Percentiles rank a stretch among this genome's conserved stretches.
Conservation (phyloP, 2,888 invertebrate species). For the Tethea ocularis region DNA sequence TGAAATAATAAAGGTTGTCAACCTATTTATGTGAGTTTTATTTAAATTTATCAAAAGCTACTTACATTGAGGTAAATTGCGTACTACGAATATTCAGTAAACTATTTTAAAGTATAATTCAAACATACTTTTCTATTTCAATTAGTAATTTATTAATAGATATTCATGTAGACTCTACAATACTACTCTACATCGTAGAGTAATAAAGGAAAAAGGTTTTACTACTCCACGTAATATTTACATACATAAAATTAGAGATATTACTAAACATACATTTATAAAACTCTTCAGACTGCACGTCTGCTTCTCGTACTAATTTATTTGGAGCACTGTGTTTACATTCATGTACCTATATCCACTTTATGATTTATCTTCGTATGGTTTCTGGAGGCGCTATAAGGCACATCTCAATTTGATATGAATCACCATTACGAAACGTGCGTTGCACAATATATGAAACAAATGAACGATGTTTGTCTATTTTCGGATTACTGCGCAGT, state of each 20-base stretch:
- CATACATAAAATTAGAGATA: slow-evolving; percentile 19
- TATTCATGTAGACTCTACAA: too few species aligned
- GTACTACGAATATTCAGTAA: background rate
- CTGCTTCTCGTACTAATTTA: slow-evolving; percentile 45
- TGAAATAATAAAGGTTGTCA: background rate
- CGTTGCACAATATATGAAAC: slow-evolving; percentile 10
- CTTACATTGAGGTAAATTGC: background rate
- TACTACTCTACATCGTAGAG: too few species aligned
- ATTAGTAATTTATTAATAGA: too few species aligned
- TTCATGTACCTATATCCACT: slow-evolving; percentile 28
- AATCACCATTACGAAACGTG: slow-evolving; percentile 19
- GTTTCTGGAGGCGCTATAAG: slow-evolving; percentile 18
- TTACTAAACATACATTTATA: slow-evolving; percentile 40
- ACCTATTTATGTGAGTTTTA: background rate
- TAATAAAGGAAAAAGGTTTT: background rate
- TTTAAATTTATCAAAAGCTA: background rate
- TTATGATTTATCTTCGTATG: slow-evolving; percentile 39
- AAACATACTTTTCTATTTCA: too few species aligned
- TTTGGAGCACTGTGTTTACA: slow-evolving; percentile 44
- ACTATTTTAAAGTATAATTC: background rate
- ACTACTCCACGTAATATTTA: slow-evolving; percentile 23
- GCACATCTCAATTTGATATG: slow-evolving; percentile 14
- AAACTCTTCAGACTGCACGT: slow-evolving; percentile 63
- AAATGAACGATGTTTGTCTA: slow-evolving; percentile 8
- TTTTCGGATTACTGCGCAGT: slow-evolving; percentile 5